Base-by-base conservation (phyloP, 2,888 invertebrate species). In the Drosophila nr. perissopoda region DNA sequence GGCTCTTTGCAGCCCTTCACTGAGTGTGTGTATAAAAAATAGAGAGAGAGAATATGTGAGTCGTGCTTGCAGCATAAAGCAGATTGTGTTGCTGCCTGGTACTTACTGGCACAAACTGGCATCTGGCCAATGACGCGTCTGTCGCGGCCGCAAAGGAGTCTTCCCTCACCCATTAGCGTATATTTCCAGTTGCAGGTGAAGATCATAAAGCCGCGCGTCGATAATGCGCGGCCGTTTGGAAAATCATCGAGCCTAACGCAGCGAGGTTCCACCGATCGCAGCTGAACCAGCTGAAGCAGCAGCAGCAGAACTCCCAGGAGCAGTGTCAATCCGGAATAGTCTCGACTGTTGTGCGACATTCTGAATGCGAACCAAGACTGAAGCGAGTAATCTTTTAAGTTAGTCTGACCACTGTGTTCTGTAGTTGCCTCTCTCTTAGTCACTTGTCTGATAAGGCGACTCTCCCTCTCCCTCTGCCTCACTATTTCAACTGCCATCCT, bases 1-100 rank as follows among this genome's bases (percentile, higher is more conserved):
- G 94, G 92, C 0, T 18, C 33, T 0, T 78, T 52, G 85, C 97
- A 97, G n/a, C 95, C 95, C 0, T 94, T 80, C 79, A 93, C 96
- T 96, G 42, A 6, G 16, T 5, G 7, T n/a, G 58, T 27, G 27
- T 7, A 5, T 7, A 2, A 33, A 33, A 21, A 21, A 8, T 31
- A 33, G 8, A 33, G 42, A 63, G 11, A 40, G n/a, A 61, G 5
- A 11, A 11, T 21, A 5, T 31, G 52, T 73, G 59, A 66, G 27
- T 71, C 70, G 54, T 21, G 2, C 34, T 11, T 27, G 6, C n/a
- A 25, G 10, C 8, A 21, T 25, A 8, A 25, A 7, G 8, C 2
- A 34, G 18, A 34, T 53, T 18, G 8, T n/a, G n/a, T 18, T 42
- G 2, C n/a, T 13, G 21, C 3, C 27, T 65, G 48, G 40, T 59